Evolutionary conservation across 2,888 invertebrate species (phyloP), one percentile per base, ranked within the genome.

Genomic region (Lacanobia oleracea): DNA sequence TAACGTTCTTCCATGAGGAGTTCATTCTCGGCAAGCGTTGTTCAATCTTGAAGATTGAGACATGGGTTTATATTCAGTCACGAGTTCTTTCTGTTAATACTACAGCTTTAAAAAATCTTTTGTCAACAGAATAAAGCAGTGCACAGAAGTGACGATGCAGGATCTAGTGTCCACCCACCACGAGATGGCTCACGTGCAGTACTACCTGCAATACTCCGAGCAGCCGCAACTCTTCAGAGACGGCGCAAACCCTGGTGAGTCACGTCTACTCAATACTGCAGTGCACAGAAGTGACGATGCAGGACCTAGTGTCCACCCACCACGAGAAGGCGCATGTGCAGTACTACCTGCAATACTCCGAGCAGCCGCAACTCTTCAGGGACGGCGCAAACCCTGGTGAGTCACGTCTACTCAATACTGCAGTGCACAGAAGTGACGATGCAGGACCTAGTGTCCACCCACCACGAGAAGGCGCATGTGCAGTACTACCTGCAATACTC

Each of bases 291-390:
- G 97, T 98, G 8, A 97, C 97, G 7, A 97, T 97, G 97, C 97
- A 97, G 21, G 98, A 97, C 90, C 94, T 98, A 53, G 94, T 98
- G 33, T 97, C 97, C 0, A 97, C 97, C 0, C 98, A 98, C 89
- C 98, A 98, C 86, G 98, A 98, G 94, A 98, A 98, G 97, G 97
- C 98, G 0, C 98, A 98, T 89, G 96, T 98, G 0, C 97, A 98
- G 87, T 98, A 98, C 90, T 98, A 98, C 88, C 94, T 98, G 56
- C 97, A 98, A 81, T 98, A 98, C 89, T 96, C 97, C 0, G 97
- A 98, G 60, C 97, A 97, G 85, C 98, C 98, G 0, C 97, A 97
- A 80, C 90, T 98, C 12, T 98, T 98, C 93, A 96, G 98, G 72
- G 97, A 97, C 81, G 98, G 98, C 51, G 98, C 98, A 0, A 97